Conservation (phyloP, 2,797 vertebrate genomes). For the Sciaenops ocellatus region DNA sequence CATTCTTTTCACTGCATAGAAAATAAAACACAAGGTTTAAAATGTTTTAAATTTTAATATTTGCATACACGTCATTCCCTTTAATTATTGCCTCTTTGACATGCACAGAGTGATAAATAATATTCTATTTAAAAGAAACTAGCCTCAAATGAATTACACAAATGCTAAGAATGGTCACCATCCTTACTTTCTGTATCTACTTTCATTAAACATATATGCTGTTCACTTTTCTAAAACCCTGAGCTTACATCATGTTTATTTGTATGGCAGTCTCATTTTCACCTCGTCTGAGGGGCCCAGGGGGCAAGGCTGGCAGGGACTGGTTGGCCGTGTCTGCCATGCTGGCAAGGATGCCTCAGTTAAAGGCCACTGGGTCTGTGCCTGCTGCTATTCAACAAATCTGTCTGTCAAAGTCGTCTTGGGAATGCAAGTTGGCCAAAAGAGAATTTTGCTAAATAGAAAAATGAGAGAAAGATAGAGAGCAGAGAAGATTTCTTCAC, state of each 20-base stretch:
- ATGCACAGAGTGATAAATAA: neutral
- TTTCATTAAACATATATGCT: neutral
- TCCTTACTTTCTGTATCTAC: conserved; percentile 1
- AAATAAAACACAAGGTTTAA: neutral
- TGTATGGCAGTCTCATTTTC: conserved; percentile 49
- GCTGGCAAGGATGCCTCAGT: conserved; percentile 53
- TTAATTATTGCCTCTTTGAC: neutral
- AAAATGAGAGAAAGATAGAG: conserved; percentile 18
- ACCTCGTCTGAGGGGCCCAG: conserved; percentile 21
- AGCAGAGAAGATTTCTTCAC: conserved; percentile 16
- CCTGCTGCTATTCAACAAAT: conserved; percentile 49
- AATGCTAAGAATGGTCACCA: neutral
- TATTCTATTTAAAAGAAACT: neutral
- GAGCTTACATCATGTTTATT: conserved; percentile 40
- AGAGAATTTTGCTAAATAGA: conserved; percentile 29
- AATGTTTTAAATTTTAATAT: neutral
- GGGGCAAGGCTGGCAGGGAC: conserved; percentile 28
- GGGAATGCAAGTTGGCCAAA: conserved; percentile 26
- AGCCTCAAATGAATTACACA: conserved; percentile 2
- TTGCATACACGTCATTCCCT: neutral
- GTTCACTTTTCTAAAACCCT: conserved; percentile 28
- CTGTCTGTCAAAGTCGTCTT: conserved; percentile 50
- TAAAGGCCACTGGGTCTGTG: conserved; percentile 59
- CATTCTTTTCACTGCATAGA: neutral
- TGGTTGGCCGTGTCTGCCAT: conserved; percentile 41